These are phyloP conservation scores for Rhizoglyphus robini DNA, from an alignment of 1,140 invertebrate genomes.

Conservation along the genomic window DNA sequence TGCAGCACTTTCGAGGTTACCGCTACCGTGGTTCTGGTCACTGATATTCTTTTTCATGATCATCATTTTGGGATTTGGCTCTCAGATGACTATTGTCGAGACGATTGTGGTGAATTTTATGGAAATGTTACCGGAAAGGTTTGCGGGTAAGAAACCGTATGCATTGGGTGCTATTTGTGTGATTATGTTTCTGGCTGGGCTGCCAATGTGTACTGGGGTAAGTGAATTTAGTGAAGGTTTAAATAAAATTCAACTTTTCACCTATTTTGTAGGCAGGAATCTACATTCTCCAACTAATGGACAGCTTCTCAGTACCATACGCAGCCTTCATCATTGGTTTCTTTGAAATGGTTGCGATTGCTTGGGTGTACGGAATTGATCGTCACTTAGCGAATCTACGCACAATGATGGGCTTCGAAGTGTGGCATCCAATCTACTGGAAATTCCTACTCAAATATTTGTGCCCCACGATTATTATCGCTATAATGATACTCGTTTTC, in stretches of 20 bases:
- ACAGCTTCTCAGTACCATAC: constrained; percentile 33
- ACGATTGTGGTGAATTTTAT: constrained; percentile 30
- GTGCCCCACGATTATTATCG: constrained; percentile 56
- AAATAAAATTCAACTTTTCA: neutral
- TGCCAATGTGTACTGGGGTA: constrained; percentile 36
- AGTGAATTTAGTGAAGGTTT: constrained; percentile 1
- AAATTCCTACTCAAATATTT: constrained; percentile 59
- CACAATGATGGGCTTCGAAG: constrained; percentile 57
- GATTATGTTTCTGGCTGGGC: constrained; percentile 32
- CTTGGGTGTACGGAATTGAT: constrained; percentile 67
- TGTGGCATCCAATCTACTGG: constrained; percentile 57
- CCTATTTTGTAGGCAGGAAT: constrained; percentile 28
- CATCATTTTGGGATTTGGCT: neutral
- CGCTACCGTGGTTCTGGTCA: neutral
- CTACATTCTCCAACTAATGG: constrained; percentile 37
- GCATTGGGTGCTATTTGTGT: neutral
- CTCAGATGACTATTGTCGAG: constrained; percentile 26
- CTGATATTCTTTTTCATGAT: constrained; percentile 9
- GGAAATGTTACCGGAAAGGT: constrained; percentile 29
- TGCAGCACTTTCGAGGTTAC: neutral
- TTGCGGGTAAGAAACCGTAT: neutral
- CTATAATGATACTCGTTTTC: constrained; percentile 28
- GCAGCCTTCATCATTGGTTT: constrained; percentile 38
- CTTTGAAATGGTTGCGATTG: constrained; percentile 57
- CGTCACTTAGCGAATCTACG: constrained; percentile 58